A percentile compares a stretch with the other conserved stretches of the same genome.
Conservation (phyloP, 1,140 invertebrate species). For the Tribolium madens region DNA sequence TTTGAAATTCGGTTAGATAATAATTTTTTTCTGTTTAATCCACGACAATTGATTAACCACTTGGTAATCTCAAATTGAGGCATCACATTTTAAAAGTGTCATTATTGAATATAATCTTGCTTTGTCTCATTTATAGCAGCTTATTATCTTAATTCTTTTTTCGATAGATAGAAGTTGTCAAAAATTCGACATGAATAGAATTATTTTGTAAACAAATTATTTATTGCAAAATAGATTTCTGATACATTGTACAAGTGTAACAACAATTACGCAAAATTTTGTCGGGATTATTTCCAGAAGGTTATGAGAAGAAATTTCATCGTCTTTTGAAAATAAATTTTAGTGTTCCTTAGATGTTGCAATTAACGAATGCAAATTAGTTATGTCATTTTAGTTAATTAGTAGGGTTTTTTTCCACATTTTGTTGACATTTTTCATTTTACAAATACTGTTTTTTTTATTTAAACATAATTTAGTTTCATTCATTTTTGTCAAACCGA, state of each 20-base stretch:
- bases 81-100: neutral
- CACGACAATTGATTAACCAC: neutral
- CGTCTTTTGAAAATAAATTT: neutral
- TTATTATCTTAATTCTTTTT: neutral
- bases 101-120: neutral
- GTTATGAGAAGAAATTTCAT: neutral
- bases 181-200: neutral
- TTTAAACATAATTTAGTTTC: neutral
- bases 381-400: slow-evolving; percentile 12
- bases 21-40: neutral
- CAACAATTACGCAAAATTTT: neutral
- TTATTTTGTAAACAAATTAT: neutral
- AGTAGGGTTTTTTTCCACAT: neutral
- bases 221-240: neutral
- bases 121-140: neutral
- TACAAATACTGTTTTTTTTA: neutral
- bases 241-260: neutral
- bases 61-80: neutral
- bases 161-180: slow-evolving; percentile 1
- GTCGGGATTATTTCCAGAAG: neutral
- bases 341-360: neutral
- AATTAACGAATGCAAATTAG: slow-evolving; percentile 15
- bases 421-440: slow-evolving; percentile 1
- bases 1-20: too few species aligned
- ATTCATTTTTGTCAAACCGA: neutral